Evolutionary conservation across 2,888 invertebrate species (phyloP), one percentile per base, ranked within the genome.

Genomic region (Vannuccia rotundouncinata): DNA sequence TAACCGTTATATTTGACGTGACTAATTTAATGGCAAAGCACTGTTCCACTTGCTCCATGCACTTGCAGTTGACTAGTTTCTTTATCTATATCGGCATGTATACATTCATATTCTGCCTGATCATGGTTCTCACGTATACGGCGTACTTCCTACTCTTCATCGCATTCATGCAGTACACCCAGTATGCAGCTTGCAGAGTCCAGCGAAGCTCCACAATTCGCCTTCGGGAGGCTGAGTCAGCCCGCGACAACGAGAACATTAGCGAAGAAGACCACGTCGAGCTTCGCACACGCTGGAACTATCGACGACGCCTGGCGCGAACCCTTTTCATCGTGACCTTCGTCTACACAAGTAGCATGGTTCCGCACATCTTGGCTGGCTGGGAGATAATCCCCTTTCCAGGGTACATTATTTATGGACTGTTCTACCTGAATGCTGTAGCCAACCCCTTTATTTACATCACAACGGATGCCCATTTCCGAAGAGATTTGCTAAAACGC

Each of bases 161-260:
- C 25, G 66, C 66, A 66, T 66, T 66, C 25, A 66, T 66, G 22
- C 66, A 66, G 66, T 66, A 66, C 66, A 66, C 66, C 25, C 66
- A 66, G 25, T n/a, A 22, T 22, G 25, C 13, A 5, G 25, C 22
- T 27, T 27, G 5, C 66, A 17, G 66, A 13, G 22, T n/a, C 25
- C 66, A 66, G 25, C 66, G 66, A 5, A 66, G 5, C 10, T 66
- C 66, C 2, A 66, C 66, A 22, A 13, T 66, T 2, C 66, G 66
- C 13, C 66, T 66, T 66, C 66, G 66, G 25, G 66, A 66, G 25
- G 5, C 25, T 2, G 66, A 66, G 5, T 66, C 66, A 5, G 45
- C 45, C 17, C 10, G 45, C 45, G 66, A 66, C 22, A 17, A 17
- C 10, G 66, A 66, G 2, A 13, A 5, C 25, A n/a, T n/a, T n/a